These are phyloP conservation scores for Platalea minor DNA, from an alignment of 2,797 vertebrate species.

Conservation along the genomic window DNA sequence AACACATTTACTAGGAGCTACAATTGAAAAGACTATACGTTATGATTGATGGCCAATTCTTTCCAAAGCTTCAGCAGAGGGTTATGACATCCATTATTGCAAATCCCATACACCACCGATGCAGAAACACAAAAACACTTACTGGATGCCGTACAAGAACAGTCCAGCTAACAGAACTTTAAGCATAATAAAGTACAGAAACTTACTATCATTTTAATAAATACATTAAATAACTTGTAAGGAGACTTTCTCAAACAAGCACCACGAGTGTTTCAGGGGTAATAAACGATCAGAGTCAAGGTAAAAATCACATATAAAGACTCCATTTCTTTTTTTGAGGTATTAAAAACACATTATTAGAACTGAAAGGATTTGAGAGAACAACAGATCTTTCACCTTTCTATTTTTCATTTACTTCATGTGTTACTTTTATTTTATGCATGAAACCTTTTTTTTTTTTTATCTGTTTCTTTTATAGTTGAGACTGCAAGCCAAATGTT, in stretches of 20 bases:
- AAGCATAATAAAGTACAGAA: neutral
- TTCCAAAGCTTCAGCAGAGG: constrained; percentile 13
- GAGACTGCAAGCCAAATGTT: neutral
- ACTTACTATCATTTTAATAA: neutral
- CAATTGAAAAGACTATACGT: neutral
- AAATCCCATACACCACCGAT: neutral
- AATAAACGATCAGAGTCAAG: neutral
- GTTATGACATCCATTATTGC: constrained; percentile 59
- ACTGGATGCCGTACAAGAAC: neutral
- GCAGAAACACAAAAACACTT: constrained; percentile 9
- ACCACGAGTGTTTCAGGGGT: neutral
- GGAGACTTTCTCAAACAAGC: neutral
- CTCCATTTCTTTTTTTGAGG: neutral
- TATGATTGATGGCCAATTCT: constrained; percentile 49
- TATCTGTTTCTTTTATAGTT: neutral
- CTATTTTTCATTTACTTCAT: neutral
- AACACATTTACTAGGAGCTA: constrained; percentile 28
- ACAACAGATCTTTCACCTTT: neutral
- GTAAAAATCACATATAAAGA: neutral
- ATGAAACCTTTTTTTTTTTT: neutral
- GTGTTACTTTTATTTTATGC: neutral
- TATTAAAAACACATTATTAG: neutral
- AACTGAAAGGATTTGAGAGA: neutral
- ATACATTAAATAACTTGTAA: neutral
- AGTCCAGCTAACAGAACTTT: neutral